These are phyloP conservation scores for Saccopteryx bilineata DNA, from an alignment of 2,113 vertebrate species.

Conservation along the genomic window DNA sequence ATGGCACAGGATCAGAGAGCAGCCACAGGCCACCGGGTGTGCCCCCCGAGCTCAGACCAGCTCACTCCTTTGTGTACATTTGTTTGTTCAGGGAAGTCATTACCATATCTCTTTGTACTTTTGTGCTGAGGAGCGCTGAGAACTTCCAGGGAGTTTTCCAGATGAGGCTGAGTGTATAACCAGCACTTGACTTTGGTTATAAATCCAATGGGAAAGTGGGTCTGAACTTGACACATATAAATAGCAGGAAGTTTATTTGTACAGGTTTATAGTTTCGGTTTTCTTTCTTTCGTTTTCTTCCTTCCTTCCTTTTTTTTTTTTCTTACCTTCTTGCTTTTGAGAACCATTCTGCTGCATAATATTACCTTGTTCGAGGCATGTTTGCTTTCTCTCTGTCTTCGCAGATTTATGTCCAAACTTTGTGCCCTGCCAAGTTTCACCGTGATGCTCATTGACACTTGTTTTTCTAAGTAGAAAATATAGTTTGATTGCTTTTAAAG, in stretches of 20 bases:
- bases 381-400: slow-evolving; percentile 20
- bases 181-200: background rate
- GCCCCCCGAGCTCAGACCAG: background rate
- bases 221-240: background rate
- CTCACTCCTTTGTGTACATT: slow-evolving; percentile 32
- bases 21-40: background rate
- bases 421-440: background rate
- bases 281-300: background rate
- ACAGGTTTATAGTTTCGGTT: background rate
- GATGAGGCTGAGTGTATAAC: background rate
- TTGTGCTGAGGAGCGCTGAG: background rate
- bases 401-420: slow-evolving; percentile 20
- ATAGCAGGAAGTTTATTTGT: slow-evolving; percentile 44
- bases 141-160: slow-evolving; percentile 53
- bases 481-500: slow-evolving; percentile 31
- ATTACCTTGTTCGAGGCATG: background rate
- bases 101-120: slow-evolving; percentile 65
- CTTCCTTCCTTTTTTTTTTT: background rate
- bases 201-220: background rate
- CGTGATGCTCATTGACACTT: background rate
- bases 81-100: slow-evolving; percentile 51
- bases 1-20: slow-evolving; percentile 61
- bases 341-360: slow-evolving; percentile 24
- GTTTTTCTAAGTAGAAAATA: slow-evolving; percentile 55
- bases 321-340: background rate